Conservation (phyloP, 2,113 vertebrate species). For the Dolichotis patagonum region DNA sequence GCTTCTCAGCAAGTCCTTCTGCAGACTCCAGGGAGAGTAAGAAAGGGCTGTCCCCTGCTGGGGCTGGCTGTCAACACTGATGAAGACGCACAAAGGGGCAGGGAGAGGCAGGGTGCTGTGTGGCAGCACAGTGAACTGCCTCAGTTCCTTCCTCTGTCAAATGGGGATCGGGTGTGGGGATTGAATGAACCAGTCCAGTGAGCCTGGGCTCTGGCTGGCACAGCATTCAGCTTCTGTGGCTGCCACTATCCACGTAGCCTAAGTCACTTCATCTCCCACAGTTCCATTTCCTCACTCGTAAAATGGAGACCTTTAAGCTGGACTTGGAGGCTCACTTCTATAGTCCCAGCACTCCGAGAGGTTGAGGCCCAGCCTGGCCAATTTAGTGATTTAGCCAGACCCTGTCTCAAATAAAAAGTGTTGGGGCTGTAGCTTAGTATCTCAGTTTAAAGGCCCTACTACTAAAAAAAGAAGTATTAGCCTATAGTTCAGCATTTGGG, state of each 20-base stretch:
- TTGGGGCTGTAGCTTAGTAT: not conserved
- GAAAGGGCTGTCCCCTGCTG: not conserved
- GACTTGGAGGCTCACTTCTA: not conserved
- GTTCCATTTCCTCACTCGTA: not conserved
- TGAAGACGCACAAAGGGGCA: not conserved
- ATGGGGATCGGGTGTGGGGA: not conserved
- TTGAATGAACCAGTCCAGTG: not conserved
- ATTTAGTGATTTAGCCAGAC: not conserved
- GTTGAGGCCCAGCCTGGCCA: not conserved
- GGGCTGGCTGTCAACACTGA: not conserved
- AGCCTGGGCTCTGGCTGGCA: not conserved
- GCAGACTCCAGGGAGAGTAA: not conserved
- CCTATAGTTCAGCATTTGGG: not conserved
- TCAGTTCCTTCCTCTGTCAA: not conserved
- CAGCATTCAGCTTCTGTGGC: not conserved
- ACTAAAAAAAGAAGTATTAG: not conserved
- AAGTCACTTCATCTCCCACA: not conserved
- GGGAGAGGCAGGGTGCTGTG: not conserved
- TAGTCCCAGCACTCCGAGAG: not conserved
- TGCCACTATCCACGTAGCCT: not conserved
- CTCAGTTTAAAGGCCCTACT: not conserved
- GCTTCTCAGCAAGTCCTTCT: constrained; percentile 55
- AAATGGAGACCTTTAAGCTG: not conserved
- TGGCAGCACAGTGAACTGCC: not conserved
- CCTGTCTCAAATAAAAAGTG: not conserved